Percentiles rank a stretch among this genome's conserved stretches.
These are phyloP conservation scores for Streblospio benedicti DNA, from an alignment of 1,140 invertebrate genomes.

Conservation along the genomic window DNA sequence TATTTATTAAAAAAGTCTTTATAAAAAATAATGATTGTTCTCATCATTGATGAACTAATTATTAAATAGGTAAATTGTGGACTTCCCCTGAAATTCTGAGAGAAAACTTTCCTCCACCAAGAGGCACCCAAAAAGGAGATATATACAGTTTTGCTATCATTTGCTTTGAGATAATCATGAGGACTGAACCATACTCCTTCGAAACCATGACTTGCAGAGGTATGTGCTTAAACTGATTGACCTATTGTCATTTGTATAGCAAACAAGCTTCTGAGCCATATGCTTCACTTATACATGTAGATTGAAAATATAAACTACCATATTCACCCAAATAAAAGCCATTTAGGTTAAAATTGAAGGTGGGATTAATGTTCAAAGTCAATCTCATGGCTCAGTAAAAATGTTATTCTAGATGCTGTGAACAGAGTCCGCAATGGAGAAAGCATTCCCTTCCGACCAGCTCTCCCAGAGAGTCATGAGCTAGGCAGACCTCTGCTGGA, in stretches of 20 bases:
- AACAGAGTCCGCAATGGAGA: conserved; percentile 1
- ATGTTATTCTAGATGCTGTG: not conserved
- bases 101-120: conserved; percentile 36
- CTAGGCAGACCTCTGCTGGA: conserved; percentile 14
- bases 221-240: conserved; percentile 57
- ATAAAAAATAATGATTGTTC: not conserved
- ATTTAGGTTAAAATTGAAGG: no score
- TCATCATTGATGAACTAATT: not conserved
- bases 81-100: conserved; percentile 84
- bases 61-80: conserved; percentile 58
- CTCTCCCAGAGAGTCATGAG: not conserved
- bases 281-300: no score
- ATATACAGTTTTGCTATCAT: conserved; percentile 84
- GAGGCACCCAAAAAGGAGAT: conserved; percentile 62
- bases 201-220: conserved; percentile 71
- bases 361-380: no score
- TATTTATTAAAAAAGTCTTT: not conserved
- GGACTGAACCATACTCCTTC: conserved; percentile 81
- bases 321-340: no score
- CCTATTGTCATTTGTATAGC: conserved; percentile 45
- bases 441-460: conserved; percentile 7
- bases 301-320: no score
- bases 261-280: no score
- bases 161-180: conserved; percentile 78
- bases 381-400: no score